Percentiles rank a stretch among this genome's conserved stretches.
Evolutionary conservation across 2,797 vertebrate species (phyloP).

Genomic region (Sebastes trivittatus): DNA sequence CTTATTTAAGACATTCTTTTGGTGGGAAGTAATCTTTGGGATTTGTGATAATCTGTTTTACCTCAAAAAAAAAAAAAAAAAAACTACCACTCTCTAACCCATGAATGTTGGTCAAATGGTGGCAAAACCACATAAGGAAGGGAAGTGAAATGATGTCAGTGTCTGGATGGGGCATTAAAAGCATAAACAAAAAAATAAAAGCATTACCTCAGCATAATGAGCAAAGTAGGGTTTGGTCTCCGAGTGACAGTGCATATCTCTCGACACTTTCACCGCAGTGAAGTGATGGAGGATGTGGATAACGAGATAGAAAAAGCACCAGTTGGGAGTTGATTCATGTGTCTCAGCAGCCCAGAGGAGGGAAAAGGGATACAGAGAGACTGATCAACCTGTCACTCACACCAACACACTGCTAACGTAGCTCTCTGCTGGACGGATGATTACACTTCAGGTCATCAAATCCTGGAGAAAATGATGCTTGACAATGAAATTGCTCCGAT

Average conservation of each 20-base stretch:
- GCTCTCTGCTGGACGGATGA: slow-evolving; percentile 44
- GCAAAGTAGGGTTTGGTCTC: slow-evolving; percentile 38
- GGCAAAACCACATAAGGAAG: slow-evolving; percentile 63
- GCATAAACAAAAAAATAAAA: slow-evolving; percentile 70
- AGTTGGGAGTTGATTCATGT: slow-evolving; percentile 27
- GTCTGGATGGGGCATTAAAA: slow-evolving; percentile 66
- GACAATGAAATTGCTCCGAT: slow-evolving; percentile 71
- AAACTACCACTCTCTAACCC: slow-evolving; percentile 44
- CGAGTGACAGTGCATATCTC: slow-evolving; percentile 57
- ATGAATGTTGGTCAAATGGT: slow-evolving; percentile 52
- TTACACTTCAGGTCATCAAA: slow-evolving; percentile 61
- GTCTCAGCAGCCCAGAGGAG: slow-evolving; percentile 29
- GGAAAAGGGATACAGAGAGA: slow-evolving; percentile 12
- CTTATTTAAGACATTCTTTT: slow-evolving; percentile 59
- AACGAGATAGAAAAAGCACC: slow-evolving; percentile 16
- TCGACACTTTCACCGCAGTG: slow-evolving; percentile 51
- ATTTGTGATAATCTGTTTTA: slow-evolving; percentile 70
- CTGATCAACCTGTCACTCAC: slow-evolving; percentile 54
- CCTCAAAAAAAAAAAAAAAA: slow-evolving; percentile 47
- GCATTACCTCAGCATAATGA: slow-evolving; percentile 75
- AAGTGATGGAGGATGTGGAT: slow-evolving; percentile 45
- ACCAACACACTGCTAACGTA: slow-evolving; percentile 1
- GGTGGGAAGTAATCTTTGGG: slow-evolving; percentile 61
- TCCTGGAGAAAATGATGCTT: slow-evolving; percentile 66
- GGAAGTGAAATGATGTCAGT: slow-evolving; percentile 68